phyloP scores from a whole-genome alignment of 53 echinoderm and acorn worm genomes.

The Holothuria scabra region DNA sequence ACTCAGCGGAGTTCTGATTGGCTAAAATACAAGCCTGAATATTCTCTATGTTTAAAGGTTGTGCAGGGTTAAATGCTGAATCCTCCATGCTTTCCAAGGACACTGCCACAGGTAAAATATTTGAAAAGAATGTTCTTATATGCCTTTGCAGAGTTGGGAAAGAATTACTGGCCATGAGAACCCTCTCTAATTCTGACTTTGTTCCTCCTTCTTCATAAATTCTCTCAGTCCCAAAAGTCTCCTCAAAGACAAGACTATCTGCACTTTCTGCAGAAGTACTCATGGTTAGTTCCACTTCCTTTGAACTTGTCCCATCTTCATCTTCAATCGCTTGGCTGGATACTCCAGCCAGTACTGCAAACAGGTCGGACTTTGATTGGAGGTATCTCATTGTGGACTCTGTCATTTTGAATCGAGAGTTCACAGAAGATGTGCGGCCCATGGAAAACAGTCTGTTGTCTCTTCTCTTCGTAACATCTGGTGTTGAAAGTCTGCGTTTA shows the following conservation, averaged over 20 bases:
- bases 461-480: conserved; percentile 41
- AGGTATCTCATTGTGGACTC: conserved; percentile 84
- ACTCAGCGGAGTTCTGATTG: conserved; percentile 54
- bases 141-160: conserved; percentile 44
- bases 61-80: not conserved
- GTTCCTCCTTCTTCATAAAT: conserved; percentile 36
- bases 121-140: conserved; percentile 50
- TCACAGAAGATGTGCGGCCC: conserved; percentile 15
- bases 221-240: conserved; percentile 70
- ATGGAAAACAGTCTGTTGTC: conserved; percentile 1
- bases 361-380: conserved; percentile 83
- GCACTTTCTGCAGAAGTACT: conserved; percentile 58
- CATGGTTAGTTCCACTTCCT: not conserved
- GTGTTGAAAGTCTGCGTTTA: conserved; percentile 53
- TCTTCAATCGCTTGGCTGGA: conserved; percentile 71
- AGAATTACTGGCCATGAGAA: conserved; percentile 2
- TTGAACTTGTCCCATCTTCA: conserved; percentile 49
- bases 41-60: conserved; percentile 55
- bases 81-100: conserved; percentile 10
- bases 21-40: conserved; percentile 63
- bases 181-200: conserved; percentile 24
- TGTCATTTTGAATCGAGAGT: conserved; percentile 83
- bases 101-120: conserved; percentile 46
- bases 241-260: conserved; percentile 73
- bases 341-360: conserved; percentile 77